phyloP scores from a whole-genome alignment of 2,888 invertebrate genomes.

The Psococerastis gibbosa region DNA sequence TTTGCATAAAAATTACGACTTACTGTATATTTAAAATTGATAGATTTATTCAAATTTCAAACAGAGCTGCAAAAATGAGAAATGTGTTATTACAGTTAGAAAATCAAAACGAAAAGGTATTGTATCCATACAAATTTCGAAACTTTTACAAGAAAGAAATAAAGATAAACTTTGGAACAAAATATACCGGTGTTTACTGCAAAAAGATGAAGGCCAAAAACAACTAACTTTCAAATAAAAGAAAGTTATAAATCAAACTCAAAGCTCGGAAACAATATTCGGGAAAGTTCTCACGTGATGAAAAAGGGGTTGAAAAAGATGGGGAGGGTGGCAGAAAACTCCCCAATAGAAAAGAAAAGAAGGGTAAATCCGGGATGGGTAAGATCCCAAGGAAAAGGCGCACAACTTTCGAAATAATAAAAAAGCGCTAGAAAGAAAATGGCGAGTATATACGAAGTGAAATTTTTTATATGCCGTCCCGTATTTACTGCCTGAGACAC shows the following conservation, averaged over 20 bases:
- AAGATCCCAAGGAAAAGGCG: neutral
- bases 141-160: neutral
- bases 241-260: neutral
- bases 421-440: neutral
- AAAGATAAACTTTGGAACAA: too few species aligned
- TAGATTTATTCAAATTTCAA: too few species aligned
- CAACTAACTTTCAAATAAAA: too few species aligned
- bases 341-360: neutral
- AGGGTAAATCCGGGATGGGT: neutral
- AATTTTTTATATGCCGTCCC: neutral
- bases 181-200: too few species aligned
- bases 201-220: too few species aligned
- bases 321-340: too few species aligned
- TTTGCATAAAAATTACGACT: too few species aligned
- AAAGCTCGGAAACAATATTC: neutral
- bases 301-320: neutral
- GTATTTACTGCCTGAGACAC: conserved; percentile 9
- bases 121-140: too few species aligned
- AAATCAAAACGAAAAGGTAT: too few species aligned
- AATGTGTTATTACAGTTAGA: too few species aligned
- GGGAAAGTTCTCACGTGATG: neutral
- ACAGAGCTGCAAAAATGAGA: too few species aligned
- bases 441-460: conserved; percentile 3
- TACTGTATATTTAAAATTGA: too few species aligned
- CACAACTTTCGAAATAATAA: neutral